Conservation (phyloP, 2,888 invertebrate genomes). For the Spilarctia lutea region DNA sequence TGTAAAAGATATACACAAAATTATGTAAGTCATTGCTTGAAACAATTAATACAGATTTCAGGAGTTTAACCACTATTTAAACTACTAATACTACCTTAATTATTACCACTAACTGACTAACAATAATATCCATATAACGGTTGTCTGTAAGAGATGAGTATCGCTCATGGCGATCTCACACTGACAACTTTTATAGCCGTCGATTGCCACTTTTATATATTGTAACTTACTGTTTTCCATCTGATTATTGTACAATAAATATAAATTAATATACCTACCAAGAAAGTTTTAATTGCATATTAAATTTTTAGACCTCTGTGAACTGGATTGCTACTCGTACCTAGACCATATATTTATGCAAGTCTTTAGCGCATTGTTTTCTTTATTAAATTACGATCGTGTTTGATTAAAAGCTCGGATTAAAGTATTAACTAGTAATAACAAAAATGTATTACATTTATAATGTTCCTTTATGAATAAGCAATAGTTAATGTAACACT, state of each 20-base stretch:
- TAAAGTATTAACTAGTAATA: background rate
- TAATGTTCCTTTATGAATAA: too few relatives aligned
- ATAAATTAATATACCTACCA: background rate
- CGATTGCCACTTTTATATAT: too few relatives aligned
- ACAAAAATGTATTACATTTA: background rate
- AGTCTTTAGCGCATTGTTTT: background rate
- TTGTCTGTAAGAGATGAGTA: too few relatives aligned
- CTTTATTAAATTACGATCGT: too few relatives aligned
- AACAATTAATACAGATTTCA: background rate
- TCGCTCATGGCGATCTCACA: too few relatives aligned
- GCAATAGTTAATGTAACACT: background rate
- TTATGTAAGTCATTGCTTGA: background rate
- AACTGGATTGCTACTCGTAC: background rate
- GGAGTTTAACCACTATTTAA: background rate
- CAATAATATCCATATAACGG: too few relatives aligned
- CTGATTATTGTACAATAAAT: too few relatives aligned
- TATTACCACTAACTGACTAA: too few relatives aligned
- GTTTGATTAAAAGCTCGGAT: too few relatives aligned
- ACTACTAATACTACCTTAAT: too few relatives aligned
- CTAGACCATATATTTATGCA: background rate
- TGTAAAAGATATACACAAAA: background rate
- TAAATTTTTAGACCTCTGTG: background rate
- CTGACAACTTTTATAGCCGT: too few relatives aligned
- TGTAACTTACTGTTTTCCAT: too few relatives aligned
- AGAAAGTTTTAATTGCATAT: background rate